Percentiles rank a stretch among this genome's conserved stretches.
phyloP scores from a whole-genome alignment of 2,888 invertebrate genomes.

The Entomobrya multifasciata region DNA sequence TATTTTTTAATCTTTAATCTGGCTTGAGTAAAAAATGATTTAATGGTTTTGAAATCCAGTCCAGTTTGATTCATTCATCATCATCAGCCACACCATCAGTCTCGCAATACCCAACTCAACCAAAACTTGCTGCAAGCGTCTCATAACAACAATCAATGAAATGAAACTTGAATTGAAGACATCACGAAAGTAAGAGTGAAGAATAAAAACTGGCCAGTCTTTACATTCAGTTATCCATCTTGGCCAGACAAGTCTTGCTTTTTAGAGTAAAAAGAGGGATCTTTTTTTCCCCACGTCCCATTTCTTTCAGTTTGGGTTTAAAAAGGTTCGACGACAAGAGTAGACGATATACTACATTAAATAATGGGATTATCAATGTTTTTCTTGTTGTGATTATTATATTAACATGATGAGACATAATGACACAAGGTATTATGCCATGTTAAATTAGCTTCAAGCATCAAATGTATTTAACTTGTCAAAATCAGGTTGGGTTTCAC shows the following conservation, averaged over 20 bases:
- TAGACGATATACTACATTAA: too few species aligned
- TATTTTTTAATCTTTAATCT: too few species aligned
- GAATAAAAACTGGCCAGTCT: neutral
- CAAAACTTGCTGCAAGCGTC: neutral
- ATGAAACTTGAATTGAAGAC: neutral
- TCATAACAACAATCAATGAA: slow-evolving; percentile 9
- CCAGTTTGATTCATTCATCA: neutral
- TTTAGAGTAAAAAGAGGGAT: too few species aligned
- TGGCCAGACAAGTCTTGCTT: too few species aligned
- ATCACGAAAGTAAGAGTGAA: neutral
- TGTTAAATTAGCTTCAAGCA: slow-evolving; percentile 18
- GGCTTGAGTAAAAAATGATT: slow-evolving; percentile 29
- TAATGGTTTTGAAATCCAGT: slow-evolving; percentile 7
- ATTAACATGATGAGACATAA: neutral
- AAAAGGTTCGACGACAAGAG: too few species aligned
- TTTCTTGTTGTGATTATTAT: neutral
- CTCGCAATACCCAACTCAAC: neutral
- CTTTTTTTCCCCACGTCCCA: too few species aligned
- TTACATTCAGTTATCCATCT: neutral
- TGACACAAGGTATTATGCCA: slow-evolving; percentile 21
- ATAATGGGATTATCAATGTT: slow-evolving; percentile 3
- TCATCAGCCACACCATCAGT: neutral
- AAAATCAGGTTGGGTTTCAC: neutral
- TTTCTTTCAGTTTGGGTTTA: neutral
- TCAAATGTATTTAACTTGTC: neutral